Evolutionary conservation across 2,888 invertebrate species (phyloP).

Genomic region (Ferdinandea cuprea): DNA sequence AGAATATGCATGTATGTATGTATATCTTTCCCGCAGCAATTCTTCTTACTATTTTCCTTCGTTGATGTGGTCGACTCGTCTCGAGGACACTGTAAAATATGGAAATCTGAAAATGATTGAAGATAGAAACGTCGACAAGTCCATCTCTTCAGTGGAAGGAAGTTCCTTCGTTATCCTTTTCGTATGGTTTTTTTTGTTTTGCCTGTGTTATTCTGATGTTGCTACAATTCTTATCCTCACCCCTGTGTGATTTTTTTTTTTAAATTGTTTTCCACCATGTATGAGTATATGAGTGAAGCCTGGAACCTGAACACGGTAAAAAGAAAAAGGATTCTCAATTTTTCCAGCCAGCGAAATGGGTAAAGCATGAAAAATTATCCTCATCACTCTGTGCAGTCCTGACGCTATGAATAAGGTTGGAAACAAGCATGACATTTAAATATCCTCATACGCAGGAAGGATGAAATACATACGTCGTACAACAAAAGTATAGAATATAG

Average conservation of each 20-base stretch:
- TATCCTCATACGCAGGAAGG: constrained; percentile 61
- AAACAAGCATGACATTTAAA: constrained; percentile 71
- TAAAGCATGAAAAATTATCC: constrained; percentile 64
- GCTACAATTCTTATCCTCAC: constrained; percentile 28
- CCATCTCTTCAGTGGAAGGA: constrained; percentile 61
- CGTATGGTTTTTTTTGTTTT: constrained; percentile 12
- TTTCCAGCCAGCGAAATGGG: constrained; percentile 38
- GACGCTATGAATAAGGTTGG: constrained; percentile 65
- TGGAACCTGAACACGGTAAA: constrained; percentile 38
- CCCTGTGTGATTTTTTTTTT: constrained; percentile 18
- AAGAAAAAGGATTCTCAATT: constrained; percentile 13
- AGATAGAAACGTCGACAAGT: constrained; percentile 73
- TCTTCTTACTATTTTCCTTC: neutral
- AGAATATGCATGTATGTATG: no score
- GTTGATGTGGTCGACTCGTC: neutral
- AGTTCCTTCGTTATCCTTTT: constrained; percentile 12
- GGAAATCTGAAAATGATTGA: constrained; percentile 73
- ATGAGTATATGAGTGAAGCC: constrained; percentile 64
- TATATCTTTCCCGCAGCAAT: constrained; percentile 12
- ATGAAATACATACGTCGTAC: constrained; percentile 46
- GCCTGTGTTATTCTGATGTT: constrained; percentile 8
- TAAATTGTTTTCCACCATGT: constrained; percentile 23
- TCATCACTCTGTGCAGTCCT: constrained; percentile 64
- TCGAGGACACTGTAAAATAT: constrained; percentile 61
- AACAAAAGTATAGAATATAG: constrained; percentile 50